These are phyloP conservation scores for Drosophila serrata DNA, from an alignment of 1,140 invertebrate genomes.

Conservation along the genomic window DNA sequence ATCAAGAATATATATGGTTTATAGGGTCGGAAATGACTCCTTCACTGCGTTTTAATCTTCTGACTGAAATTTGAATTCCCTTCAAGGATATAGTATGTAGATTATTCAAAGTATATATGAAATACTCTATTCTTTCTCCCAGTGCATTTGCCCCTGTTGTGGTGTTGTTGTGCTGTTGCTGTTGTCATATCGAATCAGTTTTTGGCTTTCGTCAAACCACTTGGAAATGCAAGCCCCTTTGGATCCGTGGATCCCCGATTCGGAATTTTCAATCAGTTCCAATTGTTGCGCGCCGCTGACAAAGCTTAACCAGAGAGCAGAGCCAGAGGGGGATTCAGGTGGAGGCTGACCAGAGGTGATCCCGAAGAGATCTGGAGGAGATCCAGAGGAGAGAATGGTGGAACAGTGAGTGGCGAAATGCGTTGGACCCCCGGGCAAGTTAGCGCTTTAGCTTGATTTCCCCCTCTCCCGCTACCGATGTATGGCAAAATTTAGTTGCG, in stretches of 20 bases:
- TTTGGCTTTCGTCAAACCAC: conserved; percentile 74
- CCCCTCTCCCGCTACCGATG: neutral
- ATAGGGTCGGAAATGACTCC: no score
- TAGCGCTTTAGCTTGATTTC: conserved; percentile 65
- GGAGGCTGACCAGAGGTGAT: neutral
- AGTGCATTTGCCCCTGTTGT: neutral
- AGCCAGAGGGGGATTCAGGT: neutral
- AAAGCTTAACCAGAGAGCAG: conserved; percentile 52
- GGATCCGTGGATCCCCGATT: conserved; percentile 19
- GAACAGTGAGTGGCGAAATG: conserved; percentile 70
- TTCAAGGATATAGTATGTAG: no score
- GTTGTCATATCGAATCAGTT: conserved; percentile 82
- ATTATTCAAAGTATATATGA: neutral
- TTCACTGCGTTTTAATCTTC: no score
- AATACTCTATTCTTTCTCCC: neutral
- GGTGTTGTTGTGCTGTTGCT: conserved; percentile 68
- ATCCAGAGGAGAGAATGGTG: neutral
- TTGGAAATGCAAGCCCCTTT: conserved; percentile 64
- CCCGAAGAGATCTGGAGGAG: neutral
- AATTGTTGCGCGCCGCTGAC: conserved; percentile 81
- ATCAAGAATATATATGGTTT: no score
- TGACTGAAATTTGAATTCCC: no score
- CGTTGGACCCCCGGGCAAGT: conserved; percentile 70
- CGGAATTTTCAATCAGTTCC: conserved; percentile 83
- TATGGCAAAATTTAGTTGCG: conserved; percentile 77